Conservation (phyloP, 2,797 vertebrate genomes). For the Eidolon dupreanum region DNA sequence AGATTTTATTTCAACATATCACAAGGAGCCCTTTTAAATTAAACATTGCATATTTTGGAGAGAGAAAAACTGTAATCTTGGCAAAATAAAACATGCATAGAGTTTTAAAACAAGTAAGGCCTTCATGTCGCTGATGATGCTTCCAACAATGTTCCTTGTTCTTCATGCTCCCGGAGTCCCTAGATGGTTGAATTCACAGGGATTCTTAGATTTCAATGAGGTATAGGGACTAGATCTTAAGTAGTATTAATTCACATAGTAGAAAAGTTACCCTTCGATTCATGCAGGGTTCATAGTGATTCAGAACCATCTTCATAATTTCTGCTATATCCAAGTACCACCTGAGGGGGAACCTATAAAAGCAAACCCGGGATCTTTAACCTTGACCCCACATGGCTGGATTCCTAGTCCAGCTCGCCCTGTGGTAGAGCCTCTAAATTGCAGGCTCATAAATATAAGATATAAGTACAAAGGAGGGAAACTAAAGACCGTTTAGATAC, state of each 20-base stretch:
- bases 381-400: fast-evolving
- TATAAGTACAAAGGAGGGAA: fast-evolving
- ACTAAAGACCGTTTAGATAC: not conserved
- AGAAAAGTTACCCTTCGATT: not conserved
- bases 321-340: not conserved
- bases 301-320: not conserved
- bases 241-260: not conserved
- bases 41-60: not conserved
- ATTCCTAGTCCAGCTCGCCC: not conserved
- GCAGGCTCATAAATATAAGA: not conserved
- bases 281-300: not conserved
- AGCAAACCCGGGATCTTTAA: not conserved
- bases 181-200: not conserved
- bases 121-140: not conserved
- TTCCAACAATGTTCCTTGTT: not conserved
- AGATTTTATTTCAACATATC: not conserved
- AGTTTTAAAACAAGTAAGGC: not conserved
- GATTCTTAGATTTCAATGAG: not conserved
- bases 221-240: not conserved
- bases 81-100: not conserved
- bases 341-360: not conserved
- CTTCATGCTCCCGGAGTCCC: not conserved
- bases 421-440: not conserved
- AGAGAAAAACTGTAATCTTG: not conserved
- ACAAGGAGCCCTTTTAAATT: not conserved